These are phyloP conservation scores for Alloscopus bannaensis DNA, from an alignment of 2,888 invertebrate species.

Conservation along the genomic window DNA sequence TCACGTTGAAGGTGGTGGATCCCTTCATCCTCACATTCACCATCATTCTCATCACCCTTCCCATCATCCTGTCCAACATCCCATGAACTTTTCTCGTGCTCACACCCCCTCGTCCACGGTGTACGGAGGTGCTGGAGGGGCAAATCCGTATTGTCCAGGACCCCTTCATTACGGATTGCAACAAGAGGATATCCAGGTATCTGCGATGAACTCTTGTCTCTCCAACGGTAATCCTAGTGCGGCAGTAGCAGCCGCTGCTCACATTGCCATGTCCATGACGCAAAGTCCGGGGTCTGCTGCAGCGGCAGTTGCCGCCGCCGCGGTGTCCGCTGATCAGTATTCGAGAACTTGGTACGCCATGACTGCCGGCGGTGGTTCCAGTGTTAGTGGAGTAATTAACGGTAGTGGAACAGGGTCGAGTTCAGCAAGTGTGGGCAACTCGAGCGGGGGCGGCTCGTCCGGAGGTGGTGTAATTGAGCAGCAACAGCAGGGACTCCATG, in stretches of 20 bases:
- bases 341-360: slow-evolving; percentile 70
- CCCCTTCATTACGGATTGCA: slow-evolving; percentile 64
- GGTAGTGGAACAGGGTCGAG: slow-evolving; percentile 44
- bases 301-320: slow-evolving; percentile 57
- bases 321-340: slow-evolving; percentile 61
- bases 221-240: slow-evolving; percentile 56
- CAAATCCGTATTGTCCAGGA: slow-evolving; percentile 56
- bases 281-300: slow-evolving; percentile 51
- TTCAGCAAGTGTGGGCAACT: slow-evolving; percentile 5
- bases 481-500: slow-evolving; percentile 46
- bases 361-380: slow-evolving; percentile 56
- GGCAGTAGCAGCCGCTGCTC: slow-evolving; percentile 64
- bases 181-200: slow-evolving; percentile 63
- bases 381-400: slow-evolving; percentile 55
- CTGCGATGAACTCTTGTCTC: slow-evolving; percentile 59
- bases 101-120: slow-evolving; percentile 57
- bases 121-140: slow-evolving; percentile 43
- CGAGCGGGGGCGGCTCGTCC: slow-evolving; percentile 19
- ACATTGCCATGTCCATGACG: slow-evolving; percentile 66
- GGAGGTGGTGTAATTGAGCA: slow-evolving; percentile 27
- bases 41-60: slow-evolving; percentile 56
- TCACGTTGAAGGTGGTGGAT: slow-evolving; percentile 36
- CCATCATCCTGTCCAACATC: slow-evolving; percentile 53
- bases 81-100: slow-evolving; percentile 65
- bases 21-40: slow-evolving; percentile 48